Evolutionary conservation across 1,140 invertebrate species (phyloP).

Genomic region (Meloidogyne exigua): DNA sequence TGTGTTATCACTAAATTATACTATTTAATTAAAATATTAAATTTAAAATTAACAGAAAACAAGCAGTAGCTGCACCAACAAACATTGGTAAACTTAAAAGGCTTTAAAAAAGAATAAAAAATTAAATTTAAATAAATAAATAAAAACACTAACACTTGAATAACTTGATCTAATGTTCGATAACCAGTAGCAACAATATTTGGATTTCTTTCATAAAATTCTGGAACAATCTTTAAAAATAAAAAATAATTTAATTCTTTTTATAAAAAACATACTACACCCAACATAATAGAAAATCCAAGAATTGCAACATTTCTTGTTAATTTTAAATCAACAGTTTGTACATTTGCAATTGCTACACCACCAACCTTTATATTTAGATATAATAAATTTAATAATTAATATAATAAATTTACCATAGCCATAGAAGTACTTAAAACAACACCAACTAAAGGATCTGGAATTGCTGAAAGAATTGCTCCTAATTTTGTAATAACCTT

Average conservation of each 20-base stretch:
- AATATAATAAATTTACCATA: constrained; percentile 50
- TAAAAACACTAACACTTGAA: constrained; percentile 27
- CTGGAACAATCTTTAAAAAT: constrained; percentile 49
- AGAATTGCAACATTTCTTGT: constrained; percentile 65
- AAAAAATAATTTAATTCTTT: background rate
- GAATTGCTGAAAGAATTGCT: constrained; percentile 61
- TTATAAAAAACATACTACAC: constrained; percentile 41
- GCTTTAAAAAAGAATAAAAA: background rate
- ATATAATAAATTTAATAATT: background rate
- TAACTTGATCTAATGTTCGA: constrained; percentile 36
- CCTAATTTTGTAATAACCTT: constrained; percentile 49
- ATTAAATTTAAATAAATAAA: background rate
- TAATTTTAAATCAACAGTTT: constrained; percentile 63
- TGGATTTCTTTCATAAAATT: constrained; percentile 23
- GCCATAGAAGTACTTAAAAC: constrained; percentile 64
- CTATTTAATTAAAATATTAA: background rate
- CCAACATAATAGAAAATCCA: constrained; percentile 65
- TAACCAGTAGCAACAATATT: constrained; percentile 8
- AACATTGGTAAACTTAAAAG: constrained; percentile 63
- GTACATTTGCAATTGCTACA: constrained; percentile 58
- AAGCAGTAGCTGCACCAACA: constrained; percentile 64
- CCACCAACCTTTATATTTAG: constrained; percentile 58
- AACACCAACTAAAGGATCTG: constrained; percentile 62
- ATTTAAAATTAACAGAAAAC: constrained; percentile 47
- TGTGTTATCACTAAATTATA: constrained; percentile 61